Evolutionary conservation across 2,888 invertebrate species (phyloP), one percentile per base, ranked within the genome.

Genomic region (Chymomyza procnemis): DNA sequence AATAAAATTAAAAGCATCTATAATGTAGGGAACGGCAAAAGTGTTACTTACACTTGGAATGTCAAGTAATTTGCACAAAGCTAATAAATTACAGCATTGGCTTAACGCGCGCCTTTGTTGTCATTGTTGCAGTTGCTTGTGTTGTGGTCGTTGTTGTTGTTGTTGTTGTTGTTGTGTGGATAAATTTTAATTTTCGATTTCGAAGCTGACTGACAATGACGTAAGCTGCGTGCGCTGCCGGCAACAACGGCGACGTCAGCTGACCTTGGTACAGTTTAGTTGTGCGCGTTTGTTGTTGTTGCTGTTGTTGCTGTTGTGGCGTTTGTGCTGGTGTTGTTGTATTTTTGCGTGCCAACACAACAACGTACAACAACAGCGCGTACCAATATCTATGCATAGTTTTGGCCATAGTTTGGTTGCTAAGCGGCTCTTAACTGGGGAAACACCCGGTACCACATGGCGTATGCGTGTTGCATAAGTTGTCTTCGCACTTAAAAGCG

Each of bases 21-120:
- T 34, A 34, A 9, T 34, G 8, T 48, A 14, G n/a, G n/a, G n/a
- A n/a, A n/a, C n/a, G n/a, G n/a, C n/a, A 48, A 54, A 58, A 41
- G 47, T 41, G 47, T 61, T 19, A 50, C 19, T 50, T 50, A 50
- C 50, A 50, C 50, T 50, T 50, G 50, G 16, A 16, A 16, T 19
- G 50, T 50, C 64, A 52, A 61, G 61, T 69, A 73, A 73, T 73
- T 80, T 75, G 66, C 75, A 68, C 71, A 76, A 67, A 79, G 81
- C 74, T 76, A 72, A 79, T 79, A 79, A 81, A 74, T 79, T 79
- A 79, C 79, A 72, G 71, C 76, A 79, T 79, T 81, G 67, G 71
- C n/a, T 34, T 41, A 12, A 58, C 62, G 65, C 56, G 59, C 61
- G 70, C 41, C 47, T 70, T 64, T 70, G 70, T 57, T 54, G 50